Evolutionary conservation across 2,888 invertebrate genomes (phyloP), one percentile per base, ranked within the genome.

Genomic region (Odontocerum albicorne): DNA sequence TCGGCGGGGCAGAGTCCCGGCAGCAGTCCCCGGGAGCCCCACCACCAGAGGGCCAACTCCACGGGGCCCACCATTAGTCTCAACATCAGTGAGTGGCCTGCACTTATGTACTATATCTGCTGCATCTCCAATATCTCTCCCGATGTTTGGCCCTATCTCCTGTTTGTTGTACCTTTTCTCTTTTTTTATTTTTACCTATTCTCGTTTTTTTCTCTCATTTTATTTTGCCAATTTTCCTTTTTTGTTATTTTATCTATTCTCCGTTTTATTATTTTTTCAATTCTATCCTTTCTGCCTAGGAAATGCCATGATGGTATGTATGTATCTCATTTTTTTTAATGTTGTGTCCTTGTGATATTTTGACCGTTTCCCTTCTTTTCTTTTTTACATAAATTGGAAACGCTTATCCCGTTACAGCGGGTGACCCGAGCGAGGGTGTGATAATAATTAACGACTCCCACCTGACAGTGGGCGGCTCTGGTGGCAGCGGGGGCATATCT

Each of bases 1-100:
- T 65, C 76, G 2, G 62, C 58, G 0, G 69, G 77, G 0, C 77
- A 57, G 22, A 73, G 72, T 21, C 67, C 68, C 4, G 66, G 69
- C 6, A 55, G 58, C 6, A 68, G 68, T 16, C 64, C 62, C 3
- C 63, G 62, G 35, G 63, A 67, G 10, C 77, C 77, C 58, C 59
- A 62, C 19, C 78, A 78, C 33, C 77, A 78, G 45, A 63, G 78
- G 47, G 78, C 77, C 0, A 77, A 77, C 63, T 77, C 78, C 0
- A 76, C 77, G 0, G 78, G 78, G n/a, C 77, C 77, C 10, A 78
- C 80, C 0, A 76, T 79, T 39, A 80, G 78, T 59, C 68, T 81
- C 13, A 79, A 80, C 62, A 79, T 80, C 43, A 77, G 80, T 80
- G 59, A 71, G 76, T 71, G 7, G 15, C 10, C 16, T 33, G 10